phyloP scores from a whole-genome alignment of 2,113 vertebrate genomes.

The Ageneiosus marmoratus region DNA sequence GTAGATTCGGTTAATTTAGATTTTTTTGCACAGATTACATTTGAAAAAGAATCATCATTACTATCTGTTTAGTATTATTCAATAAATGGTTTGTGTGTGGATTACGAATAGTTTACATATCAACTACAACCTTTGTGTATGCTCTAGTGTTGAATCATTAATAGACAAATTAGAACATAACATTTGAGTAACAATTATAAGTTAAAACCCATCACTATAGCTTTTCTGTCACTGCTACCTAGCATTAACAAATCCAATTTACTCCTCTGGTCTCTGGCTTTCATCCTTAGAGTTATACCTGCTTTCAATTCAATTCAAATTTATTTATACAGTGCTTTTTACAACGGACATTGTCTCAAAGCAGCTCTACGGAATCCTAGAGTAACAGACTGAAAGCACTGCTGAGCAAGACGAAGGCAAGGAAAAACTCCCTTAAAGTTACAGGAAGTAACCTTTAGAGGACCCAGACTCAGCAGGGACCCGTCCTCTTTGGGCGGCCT shows the following conservation, averaged over 20 bases:
- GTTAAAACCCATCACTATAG: neutral
- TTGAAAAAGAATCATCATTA: neutral
- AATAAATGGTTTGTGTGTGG: neutral
- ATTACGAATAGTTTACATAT: neutral
- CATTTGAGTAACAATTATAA: neutral
- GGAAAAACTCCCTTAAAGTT: too few relatives aligned
- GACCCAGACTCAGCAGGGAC: too few relatives aligned
- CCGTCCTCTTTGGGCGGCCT: too few relatives aligned
- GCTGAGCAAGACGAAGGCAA: too few relatives aligned
- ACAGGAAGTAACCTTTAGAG: too few relatives aligned
- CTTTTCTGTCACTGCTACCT: neutral
- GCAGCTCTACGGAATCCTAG: too few relatives aligned
- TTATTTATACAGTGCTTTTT: too few relatives aligned
- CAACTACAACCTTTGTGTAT: neutral
- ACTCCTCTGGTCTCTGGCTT: neutral
- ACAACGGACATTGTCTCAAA: too few relatives aligned
- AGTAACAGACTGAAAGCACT: too few relatives aligned
- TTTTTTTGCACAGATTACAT: neutral
- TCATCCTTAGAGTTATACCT: neutral
- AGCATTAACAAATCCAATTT: neutral
- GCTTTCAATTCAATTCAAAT: too few relatives aligned
- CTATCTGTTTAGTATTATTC: neutral
- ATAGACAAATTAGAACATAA: neutral
- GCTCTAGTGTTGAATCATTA: neutral
- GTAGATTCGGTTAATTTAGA: neutral